These are phyloP conservation scores for Zingel zingel DNA, from an alignment of 2,113 vertebrate genomes.

Conservation along the genomic window DNA sequence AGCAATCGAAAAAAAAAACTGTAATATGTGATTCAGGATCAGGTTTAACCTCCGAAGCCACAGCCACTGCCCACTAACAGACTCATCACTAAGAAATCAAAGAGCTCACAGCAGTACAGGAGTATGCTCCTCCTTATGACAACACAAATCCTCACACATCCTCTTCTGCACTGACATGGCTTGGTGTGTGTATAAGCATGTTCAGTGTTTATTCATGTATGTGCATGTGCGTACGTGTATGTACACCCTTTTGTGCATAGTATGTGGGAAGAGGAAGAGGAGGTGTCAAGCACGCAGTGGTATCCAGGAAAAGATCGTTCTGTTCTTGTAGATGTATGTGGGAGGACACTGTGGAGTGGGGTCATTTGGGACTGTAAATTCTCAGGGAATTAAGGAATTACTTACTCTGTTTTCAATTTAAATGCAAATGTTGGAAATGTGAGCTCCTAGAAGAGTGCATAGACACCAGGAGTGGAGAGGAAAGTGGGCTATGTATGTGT, in stretches of 20 bases:
- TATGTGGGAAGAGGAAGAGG: constrained; percentile 63
- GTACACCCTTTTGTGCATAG: constrained; percentile 45
- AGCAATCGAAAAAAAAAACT: no score
- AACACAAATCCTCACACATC: constrained; percentile 33
- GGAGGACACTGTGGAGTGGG: constrained; percentile 71
- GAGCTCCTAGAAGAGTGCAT: constrained; percentile 45
- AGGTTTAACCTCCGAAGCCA: constrained; percentile 18
- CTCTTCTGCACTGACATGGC: constrained; percentile 24
- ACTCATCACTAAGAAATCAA: constrained; percentile 56
- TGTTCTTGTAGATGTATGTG: constrained; percentile 74
- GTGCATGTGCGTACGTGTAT: constrained; percentile 34
- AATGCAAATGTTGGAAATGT: constrained; percentile 80
- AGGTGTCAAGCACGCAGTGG: constrained; percentile 61
- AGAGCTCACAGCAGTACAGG: constrained; percentile 46
- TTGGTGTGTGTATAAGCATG: constrained; percentile 29
- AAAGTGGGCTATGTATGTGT: constrained; percentile 15
- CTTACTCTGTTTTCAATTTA: constrained; percentile 80
- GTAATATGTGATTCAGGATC: no score
- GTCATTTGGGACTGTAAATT: constrained; percentile 72
- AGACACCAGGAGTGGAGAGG: constrained; percentile 27
- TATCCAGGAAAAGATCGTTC: constrained; percentile 70
- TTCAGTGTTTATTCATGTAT: constrained; percentile 46
- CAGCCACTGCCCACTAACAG: constrained; percentile 49
- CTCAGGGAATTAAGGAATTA: constrained; percentile 79
- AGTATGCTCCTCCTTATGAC: constrained; percentile 45